phyloP scores from a whole-genome alignment of 2,888 invertebrate genomes.

The Pseudeuparius sepicola region DNA sequence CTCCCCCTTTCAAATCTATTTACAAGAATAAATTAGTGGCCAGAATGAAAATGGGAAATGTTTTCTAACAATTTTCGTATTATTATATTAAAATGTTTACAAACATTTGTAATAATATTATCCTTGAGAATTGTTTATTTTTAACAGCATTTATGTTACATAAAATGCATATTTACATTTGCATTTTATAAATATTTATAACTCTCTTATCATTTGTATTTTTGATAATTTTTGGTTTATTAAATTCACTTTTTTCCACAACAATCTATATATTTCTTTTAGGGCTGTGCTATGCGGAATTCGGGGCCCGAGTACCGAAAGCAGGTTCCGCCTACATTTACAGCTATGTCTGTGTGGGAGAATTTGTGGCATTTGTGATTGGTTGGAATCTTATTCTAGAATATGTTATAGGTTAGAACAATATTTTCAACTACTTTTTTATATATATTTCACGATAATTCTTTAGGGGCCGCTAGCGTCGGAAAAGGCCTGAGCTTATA shows the following conservation, averaged over 20 bases:
- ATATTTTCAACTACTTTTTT: conserved; percentile 1
- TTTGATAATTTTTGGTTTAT: conserved; percentile 8
- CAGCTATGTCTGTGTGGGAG: conserved; percentile 87
- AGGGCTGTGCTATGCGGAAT: conserved; percentile 86
- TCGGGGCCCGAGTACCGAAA: conserved; percentile 77
- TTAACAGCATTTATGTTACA: no score
- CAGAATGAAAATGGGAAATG: no score
- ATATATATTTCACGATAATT: background rate
- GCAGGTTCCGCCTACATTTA: conserved; percentile 90
- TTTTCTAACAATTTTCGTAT: no score
- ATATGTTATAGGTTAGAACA: conserved; percentile 63
- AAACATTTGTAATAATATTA: no score
- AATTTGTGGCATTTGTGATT: conserved; percentile 82
- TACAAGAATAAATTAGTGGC: no score
- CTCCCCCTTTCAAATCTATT: no score
- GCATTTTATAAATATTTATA: no score
- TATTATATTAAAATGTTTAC: no score
- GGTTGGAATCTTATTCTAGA: conserved; percentile 91
- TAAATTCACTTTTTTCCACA: background rate
- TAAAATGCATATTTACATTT: no score
- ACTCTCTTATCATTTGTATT: conserved; percentile 6
- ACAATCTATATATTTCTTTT: conserved; percentile 23
- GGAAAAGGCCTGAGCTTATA: conserved; percentile 70
- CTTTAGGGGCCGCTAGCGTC: conserved; percentile 66
- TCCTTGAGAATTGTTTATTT: no score